phyloP scores from a whole-genome alignment of 1,140 invertebrate genomes.

The Calephelis virginiensis region DNA sequence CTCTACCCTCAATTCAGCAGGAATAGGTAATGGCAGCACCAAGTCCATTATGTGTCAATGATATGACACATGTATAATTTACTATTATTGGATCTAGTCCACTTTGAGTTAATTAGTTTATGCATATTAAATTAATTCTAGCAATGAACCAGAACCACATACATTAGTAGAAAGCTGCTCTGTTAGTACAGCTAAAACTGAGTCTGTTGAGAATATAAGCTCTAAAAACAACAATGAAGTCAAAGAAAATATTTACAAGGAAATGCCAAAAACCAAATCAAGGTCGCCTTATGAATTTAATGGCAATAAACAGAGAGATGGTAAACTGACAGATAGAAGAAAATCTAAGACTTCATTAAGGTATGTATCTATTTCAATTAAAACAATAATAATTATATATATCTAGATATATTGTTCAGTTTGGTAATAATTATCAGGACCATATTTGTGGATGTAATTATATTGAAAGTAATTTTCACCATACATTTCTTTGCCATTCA shows the following conservation, averaged over 20 bases:
- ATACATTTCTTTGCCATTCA: no score
- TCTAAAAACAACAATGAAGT: constrained; percentile 6
- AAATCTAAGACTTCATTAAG: constrained; percentile 46
- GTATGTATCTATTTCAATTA: constrained; percentile 31
- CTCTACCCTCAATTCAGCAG: no score
- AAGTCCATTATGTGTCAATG: no score
- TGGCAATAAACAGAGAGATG: constrained; percentile 27
- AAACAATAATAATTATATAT: neutral
- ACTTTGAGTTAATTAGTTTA: no score
- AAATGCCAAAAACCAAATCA: constrained; percentile 10
- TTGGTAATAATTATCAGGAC: no score
- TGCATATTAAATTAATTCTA: neutral
- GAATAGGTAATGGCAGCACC: no score
- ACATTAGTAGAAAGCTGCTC: neutral
- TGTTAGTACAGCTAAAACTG: constrained; percentile 1
- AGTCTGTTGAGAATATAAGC: constrained; percentile 2
- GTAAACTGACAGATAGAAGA: constrained; percentile 42
- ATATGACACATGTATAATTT: no score
- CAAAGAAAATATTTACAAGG: constrained; percentile 17
- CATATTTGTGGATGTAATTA: no score
- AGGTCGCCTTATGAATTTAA: constrained; percentile 1
- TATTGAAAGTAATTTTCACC: no score
- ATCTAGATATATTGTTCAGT: no score
- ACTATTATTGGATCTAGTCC: no score
- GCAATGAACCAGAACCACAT: neutral